These are phyloP conservation scores for Arrhopalites spinosus DNA, from an alignment of 2,888 invertebrate genomes.

Conservation along the genomic window DNA sequence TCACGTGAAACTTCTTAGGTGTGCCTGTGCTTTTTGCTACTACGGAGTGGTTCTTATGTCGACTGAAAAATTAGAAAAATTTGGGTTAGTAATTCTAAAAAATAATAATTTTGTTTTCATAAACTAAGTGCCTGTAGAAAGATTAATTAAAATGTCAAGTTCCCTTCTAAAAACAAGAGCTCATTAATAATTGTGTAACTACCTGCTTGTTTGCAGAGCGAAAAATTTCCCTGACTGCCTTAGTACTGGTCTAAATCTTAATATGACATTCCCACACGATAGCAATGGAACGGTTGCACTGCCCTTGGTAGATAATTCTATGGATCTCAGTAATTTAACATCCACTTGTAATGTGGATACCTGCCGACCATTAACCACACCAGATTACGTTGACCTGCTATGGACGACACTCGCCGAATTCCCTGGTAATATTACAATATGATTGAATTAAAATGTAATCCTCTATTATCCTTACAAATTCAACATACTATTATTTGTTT, in stretches of 20 bases:
- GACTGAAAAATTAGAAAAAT: constrained; percentile 69
- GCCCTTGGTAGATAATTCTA: not conserved
- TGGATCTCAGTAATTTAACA: constrained; percentile 12
- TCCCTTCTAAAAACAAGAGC: no score
- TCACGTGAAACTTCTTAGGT: constrained; percentile 65
- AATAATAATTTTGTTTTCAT: no score
- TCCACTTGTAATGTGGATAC: constrained; percentile 65
- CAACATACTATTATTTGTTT: not conserved
- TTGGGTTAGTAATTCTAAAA: no score
- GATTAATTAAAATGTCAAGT: no score
- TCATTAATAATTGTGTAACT: no score
- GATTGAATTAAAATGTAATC: not conserved
- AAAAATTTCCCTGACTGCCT: constrained; percentile 27
- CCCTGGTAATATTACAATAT: constrained; percentile 68
- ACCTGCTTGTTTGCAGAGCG: no score
- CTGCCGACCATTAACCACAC: constrained; percentile 75
- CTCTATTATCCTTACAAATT: no score
- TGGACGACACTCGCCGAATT: constrained; percentile 96
- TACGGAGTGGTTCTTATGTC: constrained; percentile 94
- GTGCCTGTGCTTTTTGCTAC: constrained; percentile 92
- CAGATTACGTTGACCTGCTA: constrained; percentile 88
- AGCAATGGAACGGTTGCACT: not conserved
- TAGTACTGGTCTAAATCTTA: not conserved
- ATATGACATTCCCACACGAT: no score
- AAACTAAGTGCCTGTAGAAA: no score